phyloP scores from a whole-genome alignment of 2,797 vertebrate species.

The Bryconaethiops microstoma region DNA sequence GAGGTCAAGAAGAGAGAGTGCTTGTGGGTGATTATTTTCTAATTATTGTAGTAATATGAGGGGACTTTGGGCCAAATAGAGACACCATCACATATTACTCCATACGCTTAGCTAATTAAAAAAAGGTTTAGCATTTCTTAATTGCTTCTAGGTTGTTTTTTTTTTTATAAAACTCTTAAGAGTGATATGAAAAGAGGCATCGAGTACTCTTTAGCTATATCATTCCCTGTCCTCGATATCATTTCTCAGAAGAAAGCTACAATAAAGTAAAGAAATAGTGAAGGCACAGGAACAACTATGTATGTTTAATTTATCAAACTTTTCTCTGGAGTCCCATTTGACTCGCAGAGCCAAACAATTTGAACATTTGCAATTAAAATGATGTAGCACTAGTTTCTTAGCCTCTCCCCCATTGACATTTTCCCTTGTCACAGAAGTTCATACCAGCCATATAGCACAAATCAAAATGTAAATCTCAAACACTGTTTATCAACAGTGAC shows the following conservation, averaged over 20 bases:
- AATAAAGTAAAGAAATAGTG: slow-evolving; percentile 22
- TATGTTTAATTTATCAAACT: slow-evolving; percentile 50
- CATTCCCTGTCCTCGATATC: background rate
- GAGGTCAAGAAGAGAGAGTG: slow-evolving; percentile 30
- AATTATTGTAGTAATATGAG: slow-evolving; percentile 27
- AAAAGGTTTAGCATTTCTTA: slow-evolving; percentile 21
- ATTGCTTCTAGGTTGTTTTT: slow-evolving; percentile 31
- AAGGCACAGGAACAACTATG: slow-evolving; percentile 7
- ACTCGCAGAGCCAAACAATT: slow-evolving; percentile 42
- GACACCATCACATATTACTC: background rate
- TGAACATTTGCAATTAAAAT: slow-evolving; percentile 61
- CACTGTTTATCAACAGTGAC: slow-evolving; percentile 53
- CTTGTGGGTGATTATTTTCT: slow-evolving; percentile 31
- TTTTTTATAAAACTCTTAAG: slow-evolving; percentile 24
- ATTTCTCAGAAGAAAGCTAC: background rate
- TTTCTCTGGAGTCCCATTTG: slow-evolving; percentile 55
- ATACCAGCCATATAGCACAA: slow-evolving; percentile 33
- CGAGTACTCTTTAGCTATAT: background rate
- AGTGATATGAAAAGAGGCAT: background rate
- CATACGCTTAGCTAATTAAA: slow-evolving; percentile 17
- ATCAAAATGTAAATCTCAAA: slow-evolving; percentile 57
- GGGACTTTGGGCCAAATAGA: slow-evolving; percentile 24
- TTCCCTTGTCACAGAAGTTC: slow-evolving; percentile 49
- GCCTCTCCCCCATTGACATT: slow-evolving; percentile 17
- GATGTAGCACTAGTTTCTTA: slow-evolving; percentile 47